These are phyloP conservation scores for Drymonia ruficornis DNA, from an alignment of 2,888 invertebrate genomes.

Conservation along the genomic window DNA sequence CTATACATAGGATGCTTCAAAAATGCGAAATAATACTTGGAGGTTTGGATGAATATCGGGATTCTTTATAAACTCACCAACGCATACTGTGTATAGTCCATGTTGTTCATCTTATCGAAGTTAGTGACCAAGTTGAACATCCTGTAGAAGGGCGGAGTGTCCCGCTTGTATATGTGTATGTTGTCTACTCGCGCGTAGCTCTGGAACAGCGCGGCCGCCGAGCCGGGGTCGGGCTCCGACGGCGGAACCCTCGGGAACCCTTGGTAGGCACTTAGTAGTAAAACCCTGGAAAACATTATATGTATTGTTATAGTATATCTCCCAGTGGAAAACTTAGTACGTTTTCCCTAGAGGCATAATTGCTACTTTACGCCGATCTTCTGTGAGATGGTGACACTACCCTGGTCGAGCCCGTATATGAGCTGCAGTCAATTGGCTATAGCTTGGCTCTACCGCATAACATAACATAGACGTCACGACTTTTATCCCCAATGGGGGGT, in stretches of 20 bases:
- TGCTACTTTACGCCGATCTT: too few relatives aligned
- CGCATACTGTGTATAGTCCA: slow-evolving; percentile 89
- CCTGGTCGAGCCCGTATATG: too few relatives aligned
- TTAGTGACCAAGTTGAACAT: slow-evolving; percentile 91
- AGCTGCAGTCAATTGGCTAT: too few relatives aligned
- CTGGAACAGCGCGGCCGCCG: slow-evolving; percentile 61
- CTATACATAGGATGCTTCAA: too few relatives aligned
- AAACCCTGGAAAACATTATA: slow-evolving; percentile 67
- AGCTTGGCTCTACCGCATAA: too few relatives aligned
- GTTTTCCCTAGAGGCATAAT: too few relatives aligned
- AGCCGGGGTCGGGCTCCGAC: slow-evolving; percentile 29
- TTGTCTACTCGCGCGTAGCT: slow-evolving; percentile 62
- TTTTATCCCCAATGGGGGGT: too few relatives aligned
- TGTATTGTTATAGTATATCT: slow-evolving; percentile 10
- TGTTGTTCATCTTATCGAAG: slow-evolving; percentile 86
- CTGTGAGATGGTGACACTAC: too few relatives aligned
- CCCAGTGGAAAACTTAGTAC: background rate
- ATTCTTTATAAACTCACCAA: slow-evolving; percentile 87
- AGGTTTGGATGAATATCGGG: too few relatives aligned
- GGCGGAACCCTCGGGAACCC: slow-evolving; percentile 56
- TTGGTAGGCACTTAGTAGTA: slow-evolving; percentile 79
- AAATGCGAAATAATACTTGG: too few relatives aligned
- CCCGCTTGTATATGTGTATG: slow-evolving; percentile 65
- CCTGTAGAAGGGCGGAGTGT: slow-evolving; percentile 83
- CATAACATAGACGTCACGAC: too few relatives aligned